These are phyloP conservation scores for Aurelia coerulea DNA, from an alignment of 30 jellyfish, hydroid and myxozoan species.

Conservation along the genomic window DNA sequence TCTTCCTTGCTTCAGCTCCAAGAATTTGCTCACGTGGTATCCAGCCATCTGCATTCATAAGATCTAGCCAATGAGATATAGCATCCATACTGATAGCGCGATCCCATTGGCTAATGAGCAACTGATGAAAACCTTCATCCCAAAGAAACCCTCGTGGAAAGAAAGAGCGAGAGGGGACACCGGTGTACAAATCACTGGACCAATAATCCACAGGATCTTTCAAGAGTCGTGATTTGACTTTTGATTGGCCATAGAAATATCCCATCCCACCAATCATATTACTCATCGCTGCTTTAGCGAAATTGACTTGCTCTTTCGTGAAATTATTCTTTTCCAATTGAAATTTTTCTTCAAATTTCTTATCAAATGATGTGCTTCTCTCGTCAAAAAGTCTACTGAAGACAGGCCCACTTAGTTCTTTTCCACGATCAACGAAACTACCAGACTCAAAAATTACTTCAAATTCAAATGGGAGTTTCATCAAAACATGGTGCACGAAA, in stretches of 20 bases:
- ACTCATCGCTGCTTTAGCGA: conserved; percentile 96
- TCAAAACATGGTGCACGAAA: conserved; percentile 70
- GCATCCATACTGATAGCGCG: conserved; percentile 71
- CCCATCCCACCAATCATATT: conserved; percentile 97
- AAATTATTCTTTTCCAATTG: conserved; percentile 65
- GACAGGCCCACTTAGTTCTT: conserved; percentile 66
- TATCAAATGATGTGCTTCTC: conserved; percentile 51
- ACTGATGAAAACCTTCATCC: conserved; percentile 99
- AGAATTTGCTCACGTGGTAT: conserved; percentile 98
- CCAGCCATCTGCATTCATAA: conserved; percentile 94
- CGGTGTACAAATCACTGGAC: conserved; percentile 84
- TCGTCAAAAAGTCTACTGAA: conserved; percentile 38
- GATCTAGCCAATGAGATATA: conserved; percentile 93
- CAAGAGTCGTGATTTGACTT: conserved; percentile 60
- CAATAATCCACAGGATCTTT: conserved; percentile 90
- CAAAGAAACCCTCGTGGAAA: conserved; percentile 98
- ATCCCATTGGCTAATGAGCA: conserved; percentile 94
- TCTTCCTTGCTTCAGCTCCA: conserved; percentile 92
- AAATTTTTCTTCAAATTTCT: conserved; percentile 64
- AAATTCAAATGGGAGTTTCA: conserved; percentile 80
- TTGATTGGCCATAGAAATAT: conserved; percentile 83
- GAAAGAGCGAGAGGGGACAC: conserved; percentile 97
- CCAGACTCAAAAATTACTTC: conserved; percentile 85
- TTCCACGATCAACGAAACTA: conserved; percentile 49
- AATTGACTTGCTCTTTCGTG: conserved; percentile 54